Evolutionary conservation across 2,888 invertebrate species (phyloP), one percentile per base, ranked within the genome.

Genomic region (Yponomeuta sedellus): DNA sequence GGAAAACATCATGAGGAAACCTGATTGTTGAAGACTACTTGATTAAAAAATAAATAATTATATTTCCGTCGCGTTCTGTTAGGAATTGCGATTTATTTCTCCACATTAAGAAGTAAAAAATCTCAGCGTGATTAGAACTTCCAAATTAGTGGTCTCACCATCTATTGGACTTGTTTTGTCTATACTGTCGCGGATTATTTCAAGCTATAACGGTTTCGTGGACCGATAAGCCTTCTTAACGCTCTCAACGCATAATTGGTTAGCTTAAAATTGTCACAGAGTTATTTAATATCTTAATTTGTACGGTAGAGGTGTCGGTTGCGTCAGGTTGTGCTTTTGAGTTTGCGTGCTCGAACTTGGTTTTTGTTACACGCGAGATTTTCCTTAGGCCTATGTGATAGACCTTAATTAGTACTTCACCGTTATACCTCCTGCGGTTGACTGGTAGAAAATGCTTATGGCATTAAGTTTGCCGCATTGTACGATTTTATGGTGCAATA

Each of bases 211-310:
- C 66, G 61, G 66, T 61, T 66, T 61, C 40, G 34, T 20, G 25
- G 34, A 19, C 66, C 40, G 66, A 61, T 66, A 61, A 61, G 63
- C 63, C 63, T 39, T 20, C 20, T 22, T 25, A 20, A 20, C 63
- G 39, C n/a, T 61, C 28, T 20, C 28, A 28, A 20, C 34, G 25
- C 28, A 39, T 61, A 61, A 61, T 20, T 61, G 22, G 16, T 25
- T 6, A 34, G 25, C 12, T 61, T 61, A 28, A 19, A 39, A 62
- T 62, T 62, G 62, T 62, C 62, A 62, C 62, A 62, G 34, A 62
- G 34, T 62, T n/a, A 34, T 39, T 34, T 28, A 62, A 59, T 20
- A 10, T 12, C 59, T 20, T 59, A 22, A 22, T 20, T 20, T 59
- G 6, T 52, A 52, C 44, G 44, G 44, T 5, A 16, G 16, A 16